Evolutionary conservation across 1,140 invertebrate genomes (phyloP).

Genomic region (Meloidogyne floridensis): DNA sequence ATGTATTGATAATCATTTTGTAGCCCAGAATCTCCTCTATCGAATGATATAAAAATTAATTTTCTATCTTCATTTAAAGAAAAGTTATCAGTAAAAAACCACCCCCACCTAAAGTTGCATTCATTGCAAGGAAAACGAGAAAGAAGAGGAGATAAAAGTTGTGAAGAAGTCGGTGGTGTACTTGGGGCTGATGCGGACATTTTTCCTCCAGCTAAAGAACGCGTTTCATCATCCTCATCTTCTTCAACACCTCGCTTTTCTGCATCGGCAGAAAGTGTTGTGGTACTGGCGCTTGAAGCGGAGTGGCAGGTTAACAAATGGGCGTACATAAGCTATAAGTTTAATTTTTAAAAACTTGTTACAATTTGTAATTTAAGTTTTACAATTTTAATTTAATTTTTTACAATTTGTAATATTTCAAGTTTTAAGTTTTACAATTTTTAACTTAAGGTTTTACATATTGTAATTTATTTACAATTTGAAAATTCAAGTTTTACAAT

Average conservation of each 20-base stretch:
- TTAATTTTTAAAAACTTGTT: background rate
- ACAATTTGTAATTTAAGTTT: background rate
- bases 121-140: constrained; percentile 37
- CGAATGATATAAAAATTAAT: background rate
- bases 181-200: constrained; percentile 11
- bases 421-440: no score
- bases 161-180: background rate
- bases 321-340: constrained; percentile 34
- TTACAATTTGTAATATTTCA: no score
- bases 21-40: no score
- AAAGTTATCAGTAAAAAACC: background rate
- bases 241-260: background rate
- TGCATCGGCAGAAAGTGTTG: background rate
- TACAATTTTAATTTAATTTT: no score
- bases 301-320: constrained; percentile 28
- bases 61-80: background rate
- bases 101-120: constrained; percentile 40
- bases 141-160: background rate
- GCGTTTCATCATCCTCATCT: constrained; percentile 3
- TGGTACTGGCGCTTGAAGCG: background rate
- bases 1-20: background rate
- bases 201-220: background rate
- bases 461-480: no score
- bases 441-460: no score
- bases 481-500: no score